Evolutionary conservation across 1,140 invertebrate species (phyloP), one percentile per base, ranked within the genome.

Genomic region (Araneus ventricosus): DNA sequence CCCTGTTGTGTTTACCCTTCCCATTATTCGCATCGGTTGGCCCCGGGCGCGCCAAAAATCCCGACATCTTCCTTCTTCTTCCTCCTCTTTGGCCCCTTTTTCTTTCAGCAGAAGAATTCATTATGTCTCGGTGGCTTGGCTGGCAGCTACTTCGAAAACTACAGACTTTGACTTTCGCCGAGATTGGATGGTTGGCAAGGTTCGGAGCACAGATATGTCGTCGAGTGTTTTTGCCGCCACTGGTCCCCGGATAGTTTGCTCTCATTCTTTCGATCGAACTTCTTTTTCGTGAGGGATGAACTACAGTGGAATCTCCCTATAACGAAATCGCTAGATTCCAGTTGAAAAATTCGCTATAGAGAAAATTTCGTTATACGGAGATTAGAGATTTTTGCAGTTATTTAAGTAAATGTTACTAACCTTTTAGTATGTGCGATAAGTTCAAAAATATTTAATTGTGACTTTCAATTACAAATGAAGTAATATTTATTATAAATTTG

Each of bases 1-100:
- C n/a, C 70, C 70, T 75, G 70, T 75, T 75, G 20, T 75, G 70
- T 75, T 75, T 75, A 75, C 70, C 70, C 70, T 22, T 75, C 70
- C 70, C 70, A 75, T 75, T 75, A 75, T 34, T 37, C 70, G 70
- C 70, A 75, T 75, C 27, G 70, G 17, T 37, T 75, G 70, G 30
- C 70, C 70, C 70, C 34, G 70, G 34, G 70, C 70, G 70, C 30
- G 34, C 27, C 70, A 75, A 37, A 75, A 75, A 75, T 75, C 70
- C 34, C 34, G 30, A 37, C 70, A 75, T 75, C 34, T 75, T 75
- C 4, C 34, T 37, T 37, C 20, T 5, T 75, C 24, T 2, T 67
- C 24, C n/a, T 67, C n/a, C n/a, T 67, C 30, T 22, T 75, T 4
- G 6, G 30, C 27, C 30, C 70, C 20, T 75, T 75, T 37, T 75